Percentiles rank a stretch among this genome's conserved stretches.
Conservation (phyloP, 2,113 vertebrate genomes). For the Petromus typicus region DNA sequence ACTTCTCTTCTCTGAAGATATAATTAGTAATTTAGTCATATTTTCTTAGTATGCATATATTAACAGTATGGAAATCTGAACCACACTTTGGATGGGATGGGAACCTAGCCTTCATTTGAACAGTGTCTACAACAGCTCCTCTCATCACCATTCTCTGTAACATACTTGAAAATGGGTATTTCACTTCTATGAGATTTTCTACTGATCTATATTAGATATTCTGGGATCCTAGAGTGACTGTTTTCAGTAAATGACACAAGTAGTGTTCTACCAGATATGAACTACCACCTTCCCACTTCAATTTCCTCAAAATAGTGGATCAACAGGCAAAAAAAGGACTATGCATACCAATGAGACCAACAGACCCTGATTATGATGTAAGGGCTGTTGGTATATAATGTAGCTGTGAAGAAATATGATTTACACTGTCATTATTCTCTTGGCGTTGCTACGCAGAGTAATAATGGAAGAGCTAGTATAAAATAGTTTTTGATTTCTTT, state of each 20-base stretch:
- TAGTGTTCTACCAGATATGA: not conserved
- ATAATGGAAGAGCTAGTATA: conserved; percentile 79
- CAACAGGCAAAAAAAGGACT: conserved; percentile 22
- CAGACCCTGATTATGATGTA: not conserved
- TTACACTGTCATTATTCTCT: not conserved
- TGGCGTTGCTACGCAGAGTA: not conserved
- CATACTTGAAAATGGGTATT: not conserved
- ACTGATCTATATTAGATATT: not conserved
- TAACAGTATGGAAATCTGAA: not conserved
- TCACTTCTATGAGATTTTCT: not conserved
- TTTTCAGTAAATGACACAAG: not conserved
- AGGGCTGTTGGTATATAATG: not conserved
- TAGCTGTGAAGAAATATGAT: not conserved
- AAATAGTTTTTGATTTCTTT: conserved; percentile 83
- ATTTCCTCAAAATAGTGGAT: not conserved
- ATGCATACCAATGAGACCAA: not conserved
- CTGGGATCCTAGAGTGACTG: not conserved
- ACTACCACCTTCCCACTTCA: not conserved
- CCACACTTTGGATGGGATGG: not conserved
- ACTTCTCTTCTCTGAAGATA: not conserved
- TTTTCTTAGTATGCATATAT: not conserved
- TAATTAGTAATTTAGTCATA: not conserved
- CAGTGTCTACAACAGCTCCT: not conserved
- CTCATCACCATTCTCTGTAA: not conserved
- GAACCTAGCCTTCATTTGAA: not conserved